Evolutionary conservation across 2,113 vertebrate genomes (phyloP).

Genomic region (Rattus norvegicus): DNA sequence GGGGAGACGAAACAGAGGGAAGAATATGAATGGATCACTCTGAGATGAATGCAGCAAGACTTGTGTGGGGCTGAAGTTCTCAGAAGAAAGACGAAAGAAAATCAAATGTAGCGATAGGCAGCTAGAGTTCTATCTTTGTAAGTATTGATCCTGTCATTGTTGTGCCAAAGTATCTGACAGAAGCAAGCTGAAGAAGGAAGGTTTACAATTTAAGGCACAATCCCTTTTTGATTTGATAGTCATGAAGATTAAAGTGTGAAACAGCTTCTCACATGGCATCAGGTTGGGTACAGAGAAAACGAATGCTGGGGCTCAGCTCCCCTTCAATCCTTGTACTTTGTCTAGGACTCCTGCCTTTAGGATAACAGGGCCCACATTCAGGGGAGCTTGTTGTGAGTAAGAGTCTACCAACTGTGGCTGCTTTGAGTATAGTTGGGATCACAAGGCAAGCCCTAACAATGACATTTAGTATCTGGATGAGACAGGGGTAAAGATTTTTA

Average conservation of each 20-base stretch:
- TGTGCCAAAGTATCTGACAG: no score
- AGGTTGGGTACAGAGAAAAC: not conserved
- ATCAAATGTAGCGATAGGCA: no score
- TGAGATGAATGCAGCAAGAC: not conserved
- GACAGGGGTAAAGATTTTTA: not conserved
- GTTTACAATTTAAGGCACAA: not conserved
- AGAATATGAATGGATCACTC: no score
- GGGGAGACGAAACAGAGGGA: not conserved
- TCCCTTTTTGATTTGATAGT: not conserved
- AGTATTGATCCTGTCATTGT: no score
- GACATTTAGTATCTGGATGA: not conserved
- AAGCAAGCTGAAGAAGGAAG: no score
- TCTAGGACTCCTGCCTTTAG: not conserved
- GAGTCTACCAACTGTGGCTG: not conserved
- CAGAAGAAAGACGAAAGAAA: not conserved
- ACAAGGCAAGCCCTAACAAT: not conserved
- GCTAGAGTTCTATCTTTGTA: not conserved
- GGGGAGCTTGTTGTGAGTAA: fast-evolving
- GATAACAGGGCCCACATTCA: not conserved
- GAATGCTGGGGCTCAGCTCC: not conserved
- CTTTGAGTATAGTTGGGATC: not conserved
- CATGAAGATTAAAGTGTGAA: not conserved
- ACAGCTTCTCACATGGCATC: not conserved
- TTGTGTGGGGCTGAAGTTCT: not conserved
- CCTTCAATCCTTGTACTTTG: not conserved